Base-by-base conservation (phyloP, 2,797 vertebrate genomes). In the Pyrocephalus nanus region DNA sequence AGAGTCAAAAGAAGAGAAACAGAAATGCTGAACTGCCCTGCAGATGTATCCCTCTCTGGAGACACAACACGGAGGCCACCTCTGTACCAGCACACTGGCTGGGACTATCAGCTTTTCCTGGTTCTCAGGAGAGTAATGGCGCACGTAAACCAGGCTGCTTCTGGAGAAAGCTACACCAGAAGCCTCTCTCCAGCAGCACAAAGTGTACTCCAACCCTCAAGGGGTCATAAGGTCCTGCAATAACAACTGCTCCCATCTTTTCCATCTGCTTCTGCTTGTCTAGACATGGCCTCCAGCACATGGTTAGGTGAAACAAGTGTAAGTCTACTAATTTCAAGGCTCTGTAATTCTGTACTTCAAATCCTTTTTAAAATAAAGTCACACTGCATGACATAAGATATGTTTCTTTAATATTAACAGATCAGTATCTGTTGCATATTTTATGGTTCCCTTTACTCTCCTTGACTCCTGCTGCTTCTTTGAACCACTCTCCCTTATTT, bases 61-160 rank as follows among this genome's bases (percentile, higher is more conserved):
- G 20, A 9, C 3, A n/a, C 38, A 60, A 58, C 4, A 64, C 0
- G 2, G 21, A 88, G 40, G 64, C 6, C 32, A 43, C 20, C 22
- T 42, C 51, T 14, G 11, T 16, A 69, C 12, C 20, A 80, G 19
- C 25, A 73, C 0, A 0, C 0, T 15, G 51, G 25, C 25, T 30
- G 47, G 25, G n/a, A 58, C 66, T 43, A 29, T 4, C 43, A 62
- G 23, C 20, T 40, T 26, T 40, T 5, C 11, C 36, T 8, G 4
- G 13, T 5, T 65, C 54, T 50, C 27, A 54, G 25, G 14, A 43
- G 16, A 72, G 42, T 15, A 0, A 0, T 0, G 21, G 32, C 13
- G 7, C 38, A 58, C 0, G 0, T 11, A 69, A 78, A 69, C 6
- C 19, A 5, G 6, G 11, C 1, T 76, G 47, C 21, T 82, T 40